Conservation (phyloP, 2,113 vertebrate species). For the Pan paniscus region DNA sequence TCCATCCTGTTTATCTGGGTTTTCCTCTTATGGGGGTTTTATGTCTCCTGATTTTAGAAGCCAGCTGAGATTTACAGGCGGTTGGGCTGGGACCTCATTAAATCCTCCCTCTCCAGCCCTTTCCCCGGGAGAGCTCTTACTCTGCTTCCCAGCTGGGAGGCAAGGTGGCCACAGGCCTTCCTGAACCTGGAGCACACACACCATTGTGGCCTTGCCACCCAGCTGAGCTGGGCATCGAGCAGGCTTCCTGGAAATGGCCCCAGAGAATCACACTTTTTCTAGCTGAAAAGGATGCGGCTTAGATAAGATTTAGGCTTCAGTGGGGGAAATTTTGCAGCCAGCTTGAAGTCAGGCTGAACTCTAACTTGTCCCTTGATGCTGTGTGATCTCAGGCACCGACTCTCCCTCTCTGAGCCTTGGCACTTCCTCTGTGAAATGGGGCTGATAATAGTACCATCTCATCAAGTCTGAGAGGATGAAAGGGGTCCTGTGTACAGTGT, state of each 20-base stretch:
- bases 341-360: not conserved
- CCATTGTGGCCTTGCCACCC: not conserved
- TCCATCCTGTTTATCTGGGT: conserved; percentile 66
- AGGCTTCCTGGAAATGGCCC: not conserved
- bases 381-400: not conserved
- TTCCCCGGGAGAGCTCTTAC: not conserved
- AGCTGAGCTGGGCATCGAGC: not conserved
- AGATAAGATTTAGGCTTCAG: not conserved
- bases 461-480: not conserved
- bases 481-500: not conserved
- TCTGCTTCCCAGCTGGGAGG: not conserved
- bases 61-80: conserved; percentile 66
- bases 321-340: not conserved
- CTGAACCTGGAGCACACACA: not conserved
- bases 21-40: conserved; percentile 74
- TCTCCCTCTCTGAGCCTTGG: not conserved
- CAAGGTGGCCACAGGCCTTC: not conserved
- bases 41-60: conserved; percentile 77
- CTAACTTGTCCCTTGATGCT: not conserved
- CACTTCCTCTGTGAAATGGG: not conserved
- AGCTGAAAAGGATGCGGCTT: not conserved
- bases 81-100: not conserved
- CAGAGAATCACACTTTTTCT: not conserved
- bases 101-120: not conserved
- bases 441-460: not conserved